Evolutionary conservation across 2,113 vertebrate genomes (phyloP).

Genomic region (Cinclus cinclus): DNA sequence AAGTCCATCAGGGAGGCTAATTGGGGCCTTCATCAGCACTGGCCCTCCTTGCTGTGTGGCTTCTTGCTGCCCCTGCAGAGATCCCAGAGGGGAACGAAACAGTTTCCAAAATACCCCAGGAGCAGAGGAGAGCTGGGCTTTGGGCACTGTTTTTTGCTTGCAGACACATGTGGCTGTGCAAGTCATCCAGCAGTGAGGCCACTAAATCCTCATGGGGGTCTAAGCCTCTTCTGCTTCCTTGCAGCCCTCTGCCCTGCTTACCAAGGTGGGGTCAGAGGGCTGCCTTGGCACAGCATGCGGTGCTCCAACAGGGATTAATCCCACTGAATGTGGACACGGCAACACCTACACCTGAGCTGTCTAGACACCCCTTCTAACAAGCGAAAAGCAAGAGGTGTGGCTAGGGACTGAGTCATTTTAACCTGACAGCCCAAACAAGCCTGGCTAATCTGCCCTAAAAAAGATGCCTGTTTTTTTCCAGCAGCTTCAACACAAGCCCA

Average conservation of each 20-base stretch:
- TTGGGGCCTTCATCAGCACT: not conserved
- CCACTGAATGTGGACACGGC: accelerated
- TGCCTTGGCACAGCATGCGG: not conserved
- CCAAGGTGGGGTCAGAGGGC: not conserved
- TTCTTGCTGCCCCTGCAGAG: not conserved
- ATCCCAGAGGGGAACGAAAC: not conserved
- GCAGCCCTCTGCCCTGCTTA: not conserved
- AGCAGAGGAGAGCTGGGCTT: not conserved
- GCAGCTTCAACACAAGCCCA: not conserved
- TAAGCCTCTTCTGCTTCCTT: not conserved
- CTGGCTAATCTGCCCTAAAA: not conserved
- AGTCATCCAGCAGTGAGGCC: not conserved
- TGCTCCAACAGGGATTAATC: not conserved
- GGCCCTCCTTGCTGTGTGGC: accelerated
- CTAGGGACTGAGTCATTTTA: not conserved
- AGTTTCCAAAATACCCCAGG: not conserved
- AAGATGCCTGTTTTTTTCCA: not conserved
- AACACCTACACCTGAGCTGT: not conserved
- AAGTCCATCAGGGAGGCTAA: not conserved
- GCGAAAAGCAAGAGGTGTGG: not conserved
- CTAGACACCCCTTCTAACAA: not conserved
- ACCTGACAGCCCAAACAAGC: not conserved
- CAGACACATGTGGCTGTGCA: not conserved
- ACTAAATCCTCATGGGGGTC: not conserved
- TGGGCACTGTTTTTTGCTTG: not conserved